Conservation (phyloP, 35 echinoderm and acorn worm species). For the Ophiothrix spiculata region DNA sequence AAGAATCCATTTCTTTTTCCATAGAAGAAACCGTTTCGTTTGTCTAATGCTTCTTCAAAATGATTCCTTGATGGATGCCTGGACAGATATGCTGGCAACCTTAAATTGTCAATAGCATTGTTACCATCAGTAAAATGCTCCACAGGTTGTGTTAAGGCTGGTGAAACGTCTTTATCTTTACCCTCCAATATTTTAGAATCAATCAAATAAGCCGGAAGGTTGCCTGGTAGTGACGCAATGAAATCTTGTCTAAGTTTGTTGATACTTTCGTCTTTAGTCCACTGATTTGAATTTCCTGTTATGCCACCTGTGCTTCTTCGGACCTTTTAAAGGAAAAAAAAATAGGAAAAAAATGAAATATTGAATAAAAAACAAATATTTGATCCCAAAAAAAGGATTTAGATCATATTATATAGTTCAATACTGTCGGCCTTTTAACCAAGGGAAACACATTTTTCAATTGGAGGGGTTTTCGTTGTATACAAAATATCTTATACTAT, state of each 20-base stretch:
- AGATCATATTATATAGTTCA: too few species aligned
- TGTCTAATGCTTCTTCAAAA: not conserved
- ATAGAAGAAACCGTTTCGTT: not conserved
- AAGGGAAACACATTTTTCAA: too few species aligned
- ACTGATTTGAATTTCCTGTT: not conserved
- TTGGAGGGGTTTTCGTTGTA: too few species aligned
- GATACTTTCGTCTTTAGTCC: not conserved
- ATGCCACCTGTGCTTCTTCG: not conserved
- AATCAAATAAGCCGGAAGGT: not conserved
- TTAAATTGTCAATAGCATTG: not conserved
- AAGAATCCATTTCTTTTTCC: conserved; percentile 13
- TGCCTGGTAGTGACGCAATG: not conserved
- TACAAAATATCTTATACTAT: too few species aligned
- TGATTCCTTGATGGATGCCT: not conserved
- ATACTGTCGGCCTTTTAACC: too few species aligned
- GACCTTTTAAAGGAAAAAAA: not conserved
- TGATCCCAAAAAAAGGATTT: too few species aligned
- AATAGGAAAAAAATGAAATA: not conserved
- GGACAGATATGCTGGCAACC: too few species aligned
- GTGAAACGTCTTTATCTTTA: not conserved
- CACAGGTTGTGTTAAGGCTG: not conserved
- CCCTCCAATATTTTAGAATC: not conserved
- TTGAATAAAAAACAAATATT: too few species aligned
- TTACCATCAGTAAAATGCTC: not conserved
- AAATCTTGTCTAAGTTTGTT: not conserved